A percentile compares a stretch with the other conserved stretches of the same genome.
Conservation (phyloP, 2,113 vertebrate genomes). For the Aphelocoma coerulescens region DNA sequence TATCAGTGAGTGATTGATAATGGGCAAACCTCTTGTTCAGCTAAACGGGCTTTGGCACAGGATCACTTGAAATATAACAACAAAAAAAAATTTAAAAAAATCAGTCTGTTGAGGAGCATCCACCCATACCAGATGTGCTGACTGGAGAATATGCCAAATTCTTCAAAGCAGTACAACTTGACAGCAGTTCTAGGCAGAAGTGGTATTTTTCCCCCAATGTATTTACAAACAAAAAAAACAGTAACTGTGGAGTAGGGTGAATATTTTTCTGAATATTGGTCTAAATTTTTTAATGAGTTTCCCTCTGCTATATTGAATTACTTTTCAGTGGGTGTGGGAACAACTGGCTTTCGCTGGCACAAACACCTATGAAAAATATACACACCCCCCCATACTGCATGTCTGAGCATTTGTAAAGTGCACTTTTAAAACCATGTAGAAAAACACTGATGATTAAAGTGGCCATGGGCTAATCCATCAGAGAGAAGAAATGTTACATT, state of each 20-base stretch:
- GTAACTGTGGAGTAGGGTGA: neutral
- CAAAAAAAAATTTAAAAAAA: neutral
- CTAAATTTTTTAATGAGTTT: neutral
- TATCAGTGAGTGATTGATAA: slow-evolving; percentile 9
- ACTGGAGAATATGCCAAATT: slow-evolving; percentile 40
- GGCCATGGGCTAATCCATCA: neutral
- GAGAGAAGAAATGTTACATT: neutral
- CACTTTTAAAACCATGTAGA: neutral
- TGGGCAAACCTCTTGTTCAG: slow-evolving; percentile 36
- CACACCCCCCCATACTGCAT: accelerated
- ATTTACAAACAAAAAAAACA: slow-evolving; percentile 25
- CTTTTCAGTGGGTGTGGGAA: neutral
- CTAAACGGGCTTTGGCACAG: slow-evolving; percentile 9
- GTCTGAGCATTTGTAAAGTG: neutral
- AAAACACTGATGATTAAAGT: neutral
- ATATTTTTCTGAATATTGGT: neutral
- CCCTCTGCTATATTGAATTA: neutral
- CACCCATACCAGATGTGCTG: slow-evolving; percentile 54
- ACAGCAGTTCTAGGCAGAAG: slow-evolving; percentile 3
- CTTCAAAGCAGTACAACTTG: slow-evolving; percentile 16
- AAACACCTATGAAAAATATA: neutral
- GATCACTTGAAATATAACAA: slow-evolving; percentile 28
- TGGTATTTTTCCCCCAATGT: neutral
- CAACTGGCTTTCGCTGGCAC: neutral
- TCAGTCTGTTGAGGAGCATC: neutral